phyloP scores from a whole-genome alignment of 2,888 invertebrate species.

The Holacanthella duospinosa region DNA sequence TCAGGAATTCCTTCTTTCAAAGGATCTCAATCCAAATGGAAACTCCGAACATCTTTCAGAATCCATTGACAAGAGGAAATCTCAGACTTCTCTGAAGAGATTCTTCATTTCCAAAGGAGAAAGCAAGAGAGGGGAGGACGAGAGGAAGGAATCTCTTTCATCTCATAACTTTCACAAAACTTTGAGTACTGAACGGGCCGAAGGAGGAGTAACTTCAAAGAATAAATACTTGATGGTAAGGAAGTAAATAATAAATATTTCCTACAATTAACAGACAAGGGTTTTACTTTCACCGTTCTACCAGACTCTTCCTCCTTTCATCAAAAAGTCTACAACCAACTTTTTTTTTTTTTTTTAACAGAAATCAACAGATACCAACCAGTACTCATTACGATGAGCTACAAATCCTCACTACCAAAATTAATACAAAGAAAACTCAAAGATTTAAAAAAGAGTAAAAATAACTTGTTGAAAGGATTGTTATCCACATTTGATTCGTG shows the following conservation, averaged over 20 bases:
- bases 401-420: too few species aligned
- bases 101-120: neutral
- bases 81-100: neutral
- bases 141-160: conserved; percentile 1
- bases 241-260: neutral
- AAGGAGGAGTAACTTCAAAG: neutral
- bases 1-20: conserved; percentile 8
- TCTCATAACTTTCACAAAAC: neutral
- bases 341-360: too few species aligned
- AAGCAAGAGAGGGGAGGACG: conserved; percentile 7
- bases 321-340: too few species aligned
- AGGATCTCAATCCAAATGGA: conserved; percentile 2
- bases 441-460: too few species aligned
- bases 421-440: too few species aligned
- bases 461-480: too few species aligned
- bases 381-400: too few species aligned
- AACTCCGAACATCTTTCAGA: neutral
- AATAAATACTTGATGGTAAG: conserved; percentile 1
- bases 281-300: too few species aligned
- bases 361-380: too few species aligned
- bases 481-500: too few species aligned
- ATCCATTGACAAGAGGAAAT: conserved; percentile 2
- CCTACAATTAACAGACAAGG: neutral
- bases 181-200: neutral
- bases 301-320: too few species aligned